A percentile compares a stretch with the other conserved stretches of the same genome.
Evolutionary conservation across 2,113 vertebrate species (phyloP).

Genomic region (Rhabdomys dilectus): DNA sequence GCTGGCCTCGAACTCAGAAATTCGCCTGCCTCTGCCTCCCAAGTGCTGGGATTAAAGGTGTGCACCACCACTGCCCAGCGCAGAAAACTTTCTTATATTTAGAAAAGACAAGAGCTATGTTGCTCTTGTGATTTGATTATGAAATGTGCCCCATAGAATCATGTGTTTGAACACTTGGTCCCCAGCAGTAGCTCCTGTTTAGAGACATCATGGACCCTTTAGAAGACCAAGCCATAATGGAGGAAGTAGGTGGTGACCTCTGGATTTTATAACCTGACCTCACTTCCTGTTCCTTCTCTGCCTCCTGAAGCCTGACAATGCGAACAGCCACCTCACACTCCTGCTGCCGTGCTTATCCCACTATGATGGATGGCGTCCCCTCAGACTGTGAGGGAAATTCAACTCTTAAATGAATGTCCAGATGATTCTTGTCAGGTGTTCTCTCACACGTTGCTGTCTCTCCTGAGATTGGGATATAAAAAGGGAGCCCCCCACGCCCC

Average conservation of each 20-base stretch:
- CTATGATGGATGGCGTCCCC: not conserved
- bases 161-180: not conserved
- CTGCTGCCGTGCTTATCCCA: not conserved
- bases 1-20: too few species aligned
- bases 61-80: too few species aligned
- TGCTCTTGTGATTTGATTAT: not conserved
- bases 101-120: constrained; percentile 10
- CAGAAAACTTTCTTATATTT: not conserved
- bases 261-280: not conserved
- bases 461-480: not conserved
- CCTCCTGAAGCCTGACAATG: not conserved
- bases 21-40: too few species aligned
- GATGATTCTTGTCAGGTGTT: not conserved
- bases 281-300: not conserved
- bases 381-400: too few species aligned
- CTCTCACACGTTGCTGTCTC: not conserved
- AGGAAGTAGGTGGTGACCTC: not conserved
- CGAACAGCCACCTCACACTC: too few species aligned
- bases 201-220: not conserved
- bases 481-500: not conserved
- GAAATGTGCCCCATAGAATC: not conserved
- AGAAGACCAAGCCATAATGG: not conserved
- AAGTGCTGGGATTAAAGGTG: too few species aligned
- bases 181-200: too few species aligned
- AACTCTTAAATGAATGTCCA: not conserved